phyloP scores from a whole-genome alignment of 64 coral and sea anemone species.

The Montipora sp. region DNA sequence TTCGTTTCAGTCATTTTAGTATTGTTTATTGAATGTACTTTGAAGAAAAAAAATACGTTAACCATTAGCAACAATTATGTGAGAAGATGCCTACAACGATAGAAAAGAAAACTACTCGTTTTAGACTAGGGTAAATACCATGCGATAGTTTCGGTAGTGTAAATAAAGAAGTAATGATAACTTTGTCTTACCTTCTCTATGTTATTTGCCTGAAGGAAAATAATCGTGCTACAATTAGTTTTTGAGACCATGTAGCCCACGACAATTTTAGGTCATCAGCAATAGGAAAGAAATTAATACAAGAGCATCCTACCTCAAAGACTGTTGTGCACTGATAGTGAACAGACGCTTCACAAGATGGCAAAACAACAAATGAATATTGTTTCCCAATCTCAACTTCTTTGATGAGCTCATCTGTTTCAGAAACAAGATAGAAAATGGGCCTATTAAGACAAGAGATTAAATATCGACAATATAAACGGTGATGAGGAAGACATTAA shows the following conservation, averaged over 20 bases:
- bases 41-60: too few species aligned
- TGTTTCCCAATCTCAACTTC: constrained; percentile 40
- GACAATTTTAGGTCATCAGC: too few species aligned
- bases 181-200: constrained; percentile 54
- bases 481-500: neutral
- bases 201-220: constrained; percentile 55
- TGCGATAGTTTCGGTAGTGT: neutral
- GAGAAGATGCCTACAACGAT: neutral
- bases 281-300: too few species aligned
- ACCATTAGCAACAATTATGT: too few species aligned
- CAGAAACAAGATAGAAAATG: neutral
- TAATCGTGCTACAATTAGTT: neutral
- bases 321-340: constrained; percentile 29
- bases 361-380: constrained; percentile 58
- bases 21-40: too few species aligned
- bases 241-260: too few species aligned
- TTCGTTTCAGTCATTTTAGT: too few species aligned
- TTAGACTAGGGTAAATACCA: too few species aligned
- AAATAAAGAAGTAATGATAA: neutral
- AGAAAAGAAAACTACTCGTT: neutral
- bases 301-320: constrained; percentile 44
- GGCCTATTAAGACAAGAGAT: neutral
- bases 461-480: neutral
- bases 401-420: constrained; percentile 59
- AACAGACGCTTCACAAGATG: constrained; percentile 31